These are phyloP conservation scores for Xestia xanthographa DNA, from an alignment of 2,888 invertebrate genomes.

Conservation along the genomic window DNA sequence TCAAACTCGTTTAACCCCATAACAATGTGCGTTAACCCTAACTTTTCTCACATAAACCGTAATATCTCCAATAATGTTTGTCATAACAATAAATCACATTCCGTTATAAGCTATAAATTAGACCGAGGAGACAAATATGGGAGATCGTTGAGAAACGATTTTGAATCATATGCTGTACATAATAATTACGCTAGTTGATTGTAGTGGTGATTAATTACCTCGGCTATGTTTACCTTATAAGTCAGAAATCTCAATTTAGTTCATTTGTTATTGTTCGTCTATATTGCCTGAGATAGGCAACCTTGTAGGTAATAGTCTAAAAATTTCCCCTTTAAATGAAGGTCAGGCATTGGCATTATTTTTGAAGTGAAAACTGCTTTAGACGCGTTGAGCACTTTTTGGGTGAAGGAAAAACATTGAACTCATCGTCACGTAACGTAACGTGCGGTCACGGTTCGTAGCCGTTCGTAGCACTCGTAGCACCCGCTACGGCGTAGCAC, in stretches of 20 bases:
- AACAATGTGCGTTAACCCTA: conserved; percentile 20
- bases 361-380: no score
- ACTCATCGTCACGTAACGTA: no score
- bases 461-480: no score
- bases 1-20: conserved; percentile 25
- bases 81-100: conserved; percentile 65
- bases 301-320: background rate
- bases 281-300: background rate
- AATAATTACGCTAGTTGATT: conserved; percentile 20
- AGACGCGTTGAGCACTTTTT: no score
- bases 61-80: conserved; percentile 54
- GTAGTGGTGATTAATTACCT: conserved; percentile 13
- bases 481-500: no score
- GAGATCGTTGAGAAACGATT: conserved; percentile 47
- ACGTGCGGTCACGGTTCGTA: no score
- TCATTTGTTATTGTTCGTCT: background rate
- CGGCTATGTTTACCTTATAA: background rate
- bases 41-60: conserved; percentile 46
- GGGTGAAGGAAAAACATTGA: no score
- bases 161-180: conserved; percentile 14
- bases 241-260: conserved; percentile 2
- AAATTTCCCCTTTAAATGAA: background rate
- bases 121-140: conserved; percentile 64
- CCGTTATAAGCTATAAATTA: conserved; percentile 65
- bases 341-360: no score